Evolutionary conservation across 2,113 vertebrate genomes (phyloP).

Genomic region (Bufo bufo): DNA sequence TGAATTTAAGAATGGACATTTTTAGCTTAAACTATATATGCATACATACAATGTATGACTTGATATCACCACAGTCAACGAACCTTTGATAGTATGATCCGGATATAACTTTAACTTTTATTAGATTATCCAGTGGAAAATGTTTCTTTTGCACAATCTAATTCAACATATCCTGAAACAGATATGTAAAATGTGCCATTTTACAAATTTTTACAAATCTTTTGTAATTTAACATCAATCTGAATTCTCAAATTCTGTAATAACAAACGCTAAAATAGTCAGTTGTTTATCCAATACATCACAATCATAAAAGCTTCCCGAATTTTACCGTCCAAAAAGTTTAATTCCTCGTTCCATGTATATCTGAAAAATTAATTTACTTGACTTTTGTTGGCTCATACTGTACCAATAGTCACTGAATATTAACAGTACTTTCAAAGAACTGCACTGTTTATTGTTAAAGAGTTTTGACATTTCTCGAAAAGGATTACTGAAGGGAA

Average conservation of each 20-base stretch:
- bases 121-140: too few relatives aligned
- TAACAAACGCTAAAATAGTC: not conserved
- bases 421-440: conserved; percentile 1
- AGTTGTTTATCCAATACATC: not conserved
- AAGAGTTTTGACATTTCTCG: conserved; percentile 1
- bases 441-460: conserved; percentile 9
- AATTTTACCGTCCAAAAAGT: not conserved
- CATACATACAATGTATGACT: too few relatives aligned
- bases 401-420: not conserved
- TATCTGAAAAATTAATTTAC: not conserved
- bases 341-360: conserved; percentile 3
- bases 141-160: too few relatives aligned
- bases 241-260: not conserved
- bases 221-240: not conserved
- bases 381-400: not conserved
- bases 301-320: not conserved
- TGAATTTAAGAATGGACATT: too few relatives aligned
- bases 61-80: too few relatives aligned
- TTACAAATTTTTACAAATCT: too few relatives aligned
- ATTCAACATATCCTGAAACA: too few relatives aligned
- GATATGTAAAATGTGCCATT: too few relatives aligned
- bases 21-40: too few relatives aligned
- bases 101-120: too few relatives aligned
- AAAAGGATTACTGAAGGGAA: conserved; percentile 10
- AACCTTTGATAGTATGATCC: too few relatives aligned